Percentiles rank a stretch among this genome's conserved stretches.
Evolutionary conservation across 2,113 vertebrate species (phyloP).

Genomic region (Elgaria multicarinata): DNA sequence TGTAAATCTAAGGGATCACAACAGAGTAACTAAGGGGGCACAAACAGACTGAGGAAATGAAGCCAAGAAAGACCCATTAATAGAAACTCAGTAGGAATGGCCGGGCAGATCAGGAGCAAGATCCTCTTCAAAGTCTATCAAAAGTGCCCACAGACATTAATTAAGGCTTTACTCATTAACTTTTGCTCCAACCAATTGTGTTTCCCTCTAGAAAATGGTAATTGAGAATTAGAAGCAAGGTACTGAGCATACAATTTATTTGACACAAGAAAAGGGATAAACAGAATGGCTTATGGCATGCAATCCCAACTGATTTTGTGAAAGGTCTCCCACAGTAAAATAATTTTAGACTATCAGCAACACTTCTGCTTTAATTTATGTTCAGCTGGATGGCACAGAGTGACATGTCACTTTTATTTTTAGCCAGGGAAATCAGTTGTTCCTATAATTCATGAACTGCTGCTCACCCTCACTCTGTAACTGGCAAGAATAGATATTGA

Average conservation of each 20-base stretch:
- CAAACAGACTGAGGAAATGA: neutral
- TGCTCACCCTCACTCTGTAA: constrained; percentile 44
- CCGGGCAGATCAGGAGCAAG: neutral
- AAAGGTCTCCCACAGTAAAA: neutral
- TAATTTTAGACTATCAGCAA: neutral
- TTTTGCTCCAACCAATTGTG: neutral
- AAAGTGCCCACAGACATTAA: neutral
- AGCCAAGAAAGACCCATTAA: neutral
- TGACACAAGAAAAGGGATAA: constrained; percentile 3
- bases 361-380: constrained; percentile 41
- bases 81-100: neutral
- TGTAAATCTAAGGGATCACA: no score
- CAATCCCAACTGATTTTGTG: neutral
- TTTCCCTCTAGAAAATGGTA: neutral
- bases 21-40: no score
- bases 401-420: constrained; percentile 66
- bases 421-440: constrained; percentile 58
- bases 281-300: neutral
- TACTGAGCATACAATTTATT: neutral
- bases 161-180: neutral
- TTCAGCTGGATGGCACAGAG: constrained; percentile 51
- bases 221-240: neutral
- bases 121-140: neutral
- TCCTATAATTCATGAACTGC: constrained; percentile 57
- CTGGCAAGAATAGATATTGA: neutral